These are phyloP conservation scores for Eristalinus sepulchralis DNA, from an alignment of 2,888 invertebrate genomes.

Conservation along the genomic window DNA sequence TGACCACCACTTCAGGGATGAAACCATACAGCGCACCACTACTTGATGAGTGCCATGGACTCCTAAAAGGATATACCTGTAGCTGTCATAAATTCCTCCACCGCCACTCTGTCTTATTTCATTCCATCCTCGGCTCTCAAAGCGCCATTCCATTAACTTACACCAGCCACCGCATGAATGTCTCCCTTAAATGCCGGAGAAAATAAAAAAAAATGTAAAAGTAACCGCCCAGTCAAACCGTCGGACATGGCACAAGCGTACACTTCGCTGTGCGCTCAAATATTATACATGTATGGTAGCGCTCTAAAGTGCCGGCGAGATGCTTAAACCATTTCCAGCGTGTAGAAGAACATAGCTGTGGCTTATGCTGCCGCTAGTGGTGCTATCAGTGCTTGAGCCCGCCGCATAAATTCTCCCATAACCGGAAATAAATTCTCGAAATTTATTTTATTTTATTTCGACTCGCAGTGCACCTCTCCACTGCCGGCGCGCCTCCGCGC, in stretches of 20 bases:
- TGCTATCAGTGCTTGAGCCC: conserved; percentile 46
- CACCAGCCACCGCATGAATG: conserved; percentile 44
- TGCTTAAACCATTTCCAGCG: conserved; percentile 56
- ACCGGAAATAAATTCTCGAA: conserved; percentile 69
- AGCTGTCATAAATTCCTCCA: conserved; percentile 32
- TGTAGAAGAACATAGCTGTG: not conserved
- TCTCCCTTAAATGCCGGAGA: conserved; percentile 49
- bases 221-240: conserved; percentile 10
- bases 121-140: conserved; percentile 53
- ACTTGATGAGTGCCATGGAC: conserved; percentile 19
- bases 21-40: conserved; percentile 26
- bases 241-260: conserved; percentile 33
- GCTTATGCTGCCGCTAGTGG: not conserved
- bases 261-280: not conserved
- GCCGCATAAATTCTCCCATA: conserved; percentile 70
- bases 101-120: conserved; percentile 50
- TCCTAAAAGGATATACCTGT: conserved; percentile 39
- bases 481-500: too few species aligned
- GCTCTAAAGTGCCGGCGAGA: conserved; percentile 40
- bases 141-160: conserved; percentile 64
- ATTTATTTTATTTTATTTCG: conserved; percentile 65
- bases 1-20: conserved; percentile 1
- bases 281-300: not conserved
- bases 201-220: conserved; percentile 21
- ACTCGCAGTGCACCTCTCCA: conserved; percentile 30